Evolutionary conservation across 2,113 vertebrate genomes (phyloP).

Genomic region (Centrocercus urophasianus): DNA sequence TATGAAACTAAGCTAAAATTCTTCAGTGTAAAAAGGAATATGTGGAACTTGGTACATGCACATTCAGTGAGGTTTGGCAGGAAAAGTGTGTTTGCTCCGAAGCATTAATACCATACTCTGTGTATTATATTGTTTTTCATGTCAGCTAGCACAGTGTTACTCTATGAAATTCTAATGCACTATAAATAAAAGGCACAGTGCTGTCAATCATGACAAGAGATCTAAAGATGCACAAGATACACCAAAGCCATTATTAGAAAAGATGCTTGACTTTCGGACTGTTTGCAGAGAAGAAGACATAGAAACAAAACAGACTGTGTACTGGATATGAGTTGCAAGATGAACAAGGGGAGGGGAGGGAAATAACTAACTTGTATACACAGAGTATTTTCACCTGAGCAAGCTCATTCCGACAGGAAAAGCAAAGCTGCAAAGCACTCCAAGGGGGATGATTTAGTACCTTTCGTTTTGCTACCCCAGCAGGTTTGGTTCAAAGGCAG

Average conservation of each 20-base stretch:
- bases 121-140: neutral
- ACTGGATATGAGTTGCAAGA: neutral
- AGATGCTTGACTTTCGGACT: neutral
- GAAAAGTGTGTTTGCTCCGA: neutral
- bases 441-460: neutral
- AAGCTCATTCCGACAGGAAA: rapidly evolving
- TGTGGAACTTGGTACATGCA: neutral
- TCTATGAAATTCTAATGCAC: neutral
- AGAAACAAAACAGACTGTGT: rapidly evolving
- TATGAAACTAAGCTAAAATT: neutral
- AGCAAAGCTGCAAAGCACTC: neutral
- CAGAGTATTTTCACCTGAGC: neutral
- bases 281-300: neutral
- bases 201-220: neutral
- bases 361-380: rapidly evolving
- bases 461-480: neutral
- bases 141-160: neutral
- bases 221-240: neutral
- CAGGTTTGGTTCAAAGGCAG: conserved; percentile 19
- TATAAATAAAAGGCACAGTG: neutral
- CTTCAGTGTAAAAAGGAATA: neutral
- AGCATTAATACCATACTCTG: neutral
- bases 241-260: neutral
- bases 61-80: neutral
- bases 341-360: neutral